phyloP scores from a whole-genome alignment of 2,797 vertebrate species.

The Atherinosoma microstoma region DNA sequence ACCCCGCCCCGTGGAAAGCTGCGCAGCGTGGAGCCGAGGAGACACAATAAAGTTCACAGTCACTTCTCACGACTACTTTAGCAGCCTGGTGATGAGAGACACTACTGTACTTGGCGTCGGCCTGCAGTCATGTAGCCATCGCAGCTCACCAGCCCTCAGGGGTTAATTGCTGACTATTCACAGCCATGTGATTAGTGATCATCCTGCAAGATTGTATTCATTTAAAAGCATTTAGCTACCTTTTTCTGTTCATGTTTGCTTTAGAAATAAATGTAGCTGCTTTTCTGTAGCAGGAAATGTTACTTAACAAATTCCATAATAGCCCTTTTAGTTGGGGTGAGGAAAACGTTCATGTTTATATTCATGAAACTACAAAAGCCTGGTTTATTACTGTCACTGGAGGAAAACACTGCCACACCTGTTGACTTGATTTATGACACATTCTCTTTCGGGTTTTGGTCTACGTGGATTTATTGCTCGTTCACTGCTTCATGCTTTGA shows the following conservation, averaged over 20 bases:
- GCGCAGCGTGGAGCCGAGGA: constrained; percentile 49
- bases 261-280: constrained; percentile 6
- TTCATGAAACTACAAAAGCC: constrained; percentile 12
- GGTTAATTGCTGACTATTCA: not conserved
- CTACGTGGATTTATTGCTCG: constrained; percentile 31
- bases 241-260: not conserved
- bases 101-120: constrained; percentile 26
- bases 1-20: constrained; percentile 72
- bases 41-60: constrained; percentile 51
- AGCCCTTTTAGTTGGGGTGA: not conserved
- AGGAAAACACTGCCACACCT: constrained; percentile 20
- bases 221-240: not conserved
- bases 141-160: not conserved
- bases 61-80: constrained; percentile 26
- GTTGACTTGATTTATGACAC: constrained; percentile 11
- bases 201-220: not conserved
- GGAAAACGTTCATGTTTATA: constrained; percentile 16
- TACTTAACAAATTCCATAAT: not conserved
- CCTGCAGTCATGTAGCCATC: constrained; percentile 5
- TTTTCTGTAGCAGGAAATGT: not conserved
- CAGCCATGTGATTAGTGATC: constrained; percentile 32
- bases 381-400: constrained; percentile 3
- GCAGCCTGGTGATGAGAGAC: constrained; percentile 40
- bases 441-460: not conserved
- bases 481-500: constrained; percentile 13